A percentile compares a stretch with the other conserved stretches of the same genome.
Evolutionary conservation across 2,797 vertebrate species (phyloP).

Genomic region (Cossypha polioptera): DNA sequence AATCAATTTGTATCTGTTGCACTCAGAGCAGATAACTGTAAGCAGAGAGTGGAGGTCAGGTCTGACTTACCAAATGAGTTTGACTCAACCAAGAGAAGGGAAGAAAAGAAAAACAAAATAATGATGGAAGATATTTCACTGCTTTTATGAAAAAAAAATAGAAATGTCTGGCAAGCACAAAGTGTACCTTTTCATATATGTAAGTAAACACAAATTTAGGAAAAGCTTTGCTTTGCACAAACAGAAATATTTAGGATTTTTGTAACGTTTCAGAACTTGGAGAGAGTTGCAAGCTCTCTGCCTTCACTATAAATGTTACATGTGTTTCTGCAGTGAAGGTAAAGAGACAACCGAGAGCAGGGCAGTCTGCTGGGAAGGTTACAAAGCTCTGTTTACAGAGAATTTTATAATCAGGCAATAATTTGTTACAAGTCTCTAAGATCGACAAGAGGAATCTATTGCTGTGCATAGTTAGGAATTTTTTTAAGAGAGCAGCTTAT

Average conservation of each 20-base stretch:
- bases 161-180: not conserved
- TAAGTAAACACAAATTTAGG: not conserved
- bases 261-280: not conserved
- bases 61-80: not conserved
- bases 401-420: not conserved
- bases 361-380: not conserved
- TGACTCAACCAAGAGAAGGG: not conserved
- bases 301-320: not conserved
- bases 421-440: not conserved
- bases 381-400: not conserved
- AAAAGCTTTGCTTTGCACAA: not conserved
- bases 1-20: not conserved
- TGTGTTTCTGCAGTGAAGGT: not conserved
- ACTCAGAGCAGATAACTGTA: not conserved
- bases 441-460: constrained; percentile 52
- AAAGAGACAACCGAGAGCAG: not conserved
- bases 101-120: not conserved
- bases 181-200: not conserved
- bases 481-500: constrained; percentile 14
- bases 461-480: constrained; percentile 25
- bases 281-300: not conserved
- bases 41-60: not conserved
- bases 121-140: not conserved
- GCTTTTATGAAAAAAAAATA: not conserved
- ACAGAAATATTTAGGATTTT: not conserved